These are phyloP conservation scores for Gasteruption jaculator DNA, from an alignment of 2,888 invertebrate genomes.

Conservation along the genomic window DNA sequence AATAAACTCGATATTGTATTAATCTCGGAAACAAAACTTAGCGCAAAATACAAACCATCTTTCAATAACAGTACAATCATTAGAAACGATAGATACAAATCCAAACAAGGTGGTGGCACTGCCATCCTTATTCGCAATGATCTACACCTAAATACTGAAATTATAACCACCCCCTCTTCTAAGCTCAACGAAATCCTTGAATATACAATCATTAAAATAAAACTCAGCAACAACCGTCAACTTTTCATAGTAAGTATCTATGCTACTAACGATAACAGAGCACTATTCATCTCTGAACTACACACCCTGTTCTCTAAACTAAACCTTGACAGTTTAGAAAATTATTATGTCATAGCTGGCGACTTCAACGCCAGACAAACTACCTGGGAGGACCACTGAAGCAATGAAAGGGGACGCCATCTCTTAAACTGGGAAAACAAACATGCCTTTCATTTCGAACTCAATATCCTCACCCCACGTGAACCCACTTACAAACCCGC, in stretches of 20 bases:
- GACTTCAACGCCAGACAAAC: constrained; percentile 14
- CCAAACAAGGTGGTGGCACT: constrained; percentile 16
- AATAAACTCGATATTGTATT: constrained; percentile 12
- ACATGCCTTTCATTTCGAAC: too few relatives aligned
- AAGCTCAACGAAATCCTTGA: constrained; percentile 12
- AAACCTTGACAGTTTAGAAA: constrained; percentile 4
- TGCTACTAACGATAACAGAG: constrained; percentile 9
- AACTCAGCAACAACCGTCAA: neutral
- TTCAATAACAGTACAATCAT: constrained; percentile 16
- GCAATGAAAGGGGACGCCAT: too few relatives aligned
- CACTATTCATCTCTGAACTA: constrained; percentile 9
- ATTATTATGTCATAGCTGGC: constrained; percentile 14
- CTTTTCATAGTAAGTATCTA: constrained; percentile 15
- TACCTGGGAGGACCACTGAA: too few relatives aligned
- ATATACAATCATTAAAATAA: constrained; percentile 14
- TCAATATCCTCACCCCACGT: too few relatives aligned
- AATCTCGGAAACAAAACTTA: constrained; percentile 20
- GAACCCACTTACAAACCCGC: too few relatives aligned
- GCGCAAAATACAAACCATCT: constrained; percentile 11
- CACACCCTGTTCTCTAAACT: constrained; percentile 4
- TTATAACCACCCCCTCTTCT: neutral
- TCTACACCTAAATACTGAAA: constrained; percentile 8
- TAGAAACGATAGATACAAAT: constrained; percentile 15
- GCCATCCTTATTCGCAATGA: constrained; percentile 17
- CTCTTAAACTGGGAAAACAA: too few relatives aligned